Percentiles rank a stretch among this genome's conserved stretches.
phyloP scores from a whole-genome alignment of 2,888 invertebrate species.

The Sarcophaga carnaria region DNA sequence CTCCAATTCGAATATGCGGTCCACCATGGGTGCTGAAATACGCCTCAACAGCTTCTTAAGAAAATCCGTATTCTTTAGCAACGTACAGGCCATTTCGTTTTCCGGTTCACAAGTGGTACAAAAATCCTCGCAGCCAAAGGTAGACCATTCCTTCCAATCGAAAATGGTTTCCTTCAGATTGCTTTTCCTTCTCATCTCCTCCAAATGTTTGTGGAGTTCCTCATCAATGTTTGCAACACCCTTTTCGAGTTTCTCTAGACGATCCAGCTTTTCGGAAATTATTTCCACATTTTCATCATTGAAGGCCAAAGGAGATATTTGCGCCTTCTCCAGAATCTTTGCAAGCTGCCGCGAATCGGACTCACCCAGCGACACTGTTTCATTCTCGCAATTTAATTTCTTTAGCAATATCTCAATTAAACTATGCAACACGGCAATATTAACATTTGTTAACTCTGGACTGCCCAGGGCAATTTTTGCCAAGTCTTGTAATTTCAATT shows the following conservation, averaged over 20 bases:
- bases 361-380: constrained; percentile 75
- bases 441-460: constrained; percentile 73
- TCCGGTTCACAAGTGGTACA: constrained; percentile 77
- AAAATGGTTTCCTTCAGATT: constrained; percentile 67
- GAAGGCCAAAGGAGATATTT: constrained; percentile 75
- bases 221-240: constrained; percentile 71
- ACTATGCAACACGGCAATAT: constrained; percentile 77
- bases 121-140: constrained; percentile 76
- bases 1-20: constrained; percentile 74
- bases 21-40: constrained; percentile 75
- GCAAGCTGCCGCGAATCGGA: constrained; percentile 75
- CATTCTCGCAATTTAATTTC: constrained; percentile 76
- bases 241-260: constrained; percentile 72
- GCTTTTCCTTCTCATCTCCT: constrained; percentile 72
- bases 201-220: constrained; percentile 74
- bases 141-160: constrained; percentile 71
- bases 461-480: constrained; percentile 78
- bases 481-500: constrained; percentile 77
- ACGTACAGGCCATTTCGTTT: constrained; percentile 76
- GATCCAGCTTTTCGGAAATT: constrained; percentile 72
- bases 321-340: constrained; percentile 72
- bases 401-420: constrained; percentile 77
- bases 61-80: constrained; percentile 76
- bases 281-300: constrained; percentile 72
- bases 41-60: constrained; percentile 77